Conservation (phyloP, 2,888 invertebrate species). For the Drosophila leonis region DNA sequence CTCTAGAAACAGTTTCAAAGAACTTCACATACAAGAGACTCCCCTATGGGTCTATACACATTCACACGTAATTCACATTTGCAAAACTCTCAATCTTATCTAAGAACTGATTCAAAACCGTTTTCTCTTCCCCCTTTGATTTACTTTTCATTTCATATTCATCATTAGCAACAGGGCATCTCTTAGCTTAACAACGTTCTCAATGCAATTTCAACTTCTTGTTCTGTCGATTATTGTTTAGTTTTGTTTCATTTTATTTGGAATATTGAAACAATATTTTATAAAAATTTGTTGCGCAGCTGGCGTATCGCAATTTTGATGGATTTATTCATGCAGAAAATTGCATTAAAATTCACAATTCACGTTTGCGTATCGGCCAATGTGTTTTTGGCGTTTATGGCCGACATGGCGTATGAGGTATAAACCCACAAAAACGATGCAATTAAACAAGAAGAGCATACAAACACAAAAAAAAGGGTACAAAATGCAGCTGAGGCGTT, state of each 20-base stretch:
- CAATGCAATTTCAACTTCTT: not conserved
- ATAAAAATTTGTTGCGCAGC: conserved; percentile 50
- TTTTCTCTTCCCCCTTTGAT: not conserved
- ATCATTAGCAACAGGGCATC: conserved; percentile 12
- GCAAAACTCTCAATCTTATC: not conserved
- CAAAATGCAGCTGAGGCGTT: conserved; percentile 47
- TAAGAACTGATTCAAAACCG: not conserved
- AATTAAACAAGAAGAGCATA: conserved; percentile 45
- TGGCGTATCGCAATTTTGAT: conserved; percentile 56
- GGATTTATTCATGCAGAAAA: conserved; percentile 77
- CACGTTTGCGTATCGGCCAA: conserved; percentile 23
- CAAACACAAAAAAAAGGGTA: conserved; percentile 8
- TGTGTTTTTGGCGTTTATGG: conserved; percentile 22
- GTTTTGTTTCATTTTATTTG: conserved; percentile 37
- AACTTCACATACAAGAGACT: too few relatives aligned
- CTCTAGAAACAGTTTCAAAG: too few relatives aligned
- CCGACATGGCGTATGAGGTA: conserved; percentile 31
- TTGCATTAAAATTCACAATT: conserved; percentile 71
- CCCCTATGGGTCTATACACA: too few relatives aligned
- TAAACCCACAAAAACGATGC: conserved; percentile 46
- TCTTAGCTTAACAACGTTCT: not conserved
- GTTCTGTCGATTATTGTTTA: conserved; percentile 42
- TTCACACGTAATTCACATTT: too few relatives aligned
- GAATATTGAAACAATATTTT: conserved; percentile 50
- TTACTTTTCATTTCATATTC: not conserved